phyloP scores from a whole-genome alignment of 2,888 invertebrate species.

The Kuschelorhynchus macadamiae region DNA sequence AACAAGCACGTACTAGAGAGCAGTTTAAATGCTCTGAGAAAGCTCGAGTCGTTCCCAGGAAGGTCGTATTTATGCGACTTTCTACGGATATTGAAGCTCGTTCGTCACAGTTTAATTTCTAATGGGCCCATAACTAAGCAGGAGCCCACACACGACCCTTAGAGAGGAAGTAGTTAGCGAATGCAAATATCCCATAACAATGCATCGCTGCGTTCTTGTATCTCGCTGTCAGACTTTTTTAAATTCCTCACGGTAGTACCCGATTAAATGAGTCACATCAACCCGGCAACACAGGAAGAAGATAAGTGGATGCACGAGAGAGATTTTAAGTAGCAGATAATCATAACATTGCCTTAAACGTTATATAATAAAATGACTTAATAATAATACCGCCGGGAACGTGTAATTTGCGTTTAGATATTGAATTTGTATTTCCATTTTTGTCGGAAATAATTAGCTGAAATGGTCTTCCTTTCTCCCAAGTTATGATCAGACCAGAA shows the following conservation, averaged over 20 bases:
- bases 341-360: constrained; percentile 6
- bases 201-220: constrained; percentile 29
- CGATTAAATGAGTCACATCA: constrained; percentile 42
- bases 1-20: too few species aligned
- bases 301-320: constrained; percentile 31
- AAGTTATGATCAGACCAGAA: too few species aligned
- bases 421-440: too few species aligned
- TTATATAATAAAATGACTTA: constrained; percentile 16
- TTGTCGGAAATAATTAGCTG: too few species aligned
- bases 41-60: too few species aligned
- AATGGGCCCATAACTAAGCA: constrained; percentile 15
- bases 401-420: too few species aligned
- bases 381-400: too few species aligned
- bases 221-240: constrained; percentile 24
- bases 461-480: too few species aligned
- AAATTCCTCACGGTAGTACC: constrained; percentile 33
- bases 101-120: neutral
- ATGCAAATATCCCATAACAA: constrained; percentile 53
- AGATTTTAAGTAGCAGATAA: constrained; percentile 37
- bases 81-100: too few species aligned
- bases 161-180: constrained; percentile 56
- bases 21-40: too few species aligned
- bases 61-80: too few species aligned
- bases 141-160: constrained; percentile 49
- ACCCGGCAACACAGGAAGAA: constrained; percentile 27